Evolutionary conservation across 2,113 vertebrate genomes (phyloP).

Genomic region (Mixornis gularis): DNA sequence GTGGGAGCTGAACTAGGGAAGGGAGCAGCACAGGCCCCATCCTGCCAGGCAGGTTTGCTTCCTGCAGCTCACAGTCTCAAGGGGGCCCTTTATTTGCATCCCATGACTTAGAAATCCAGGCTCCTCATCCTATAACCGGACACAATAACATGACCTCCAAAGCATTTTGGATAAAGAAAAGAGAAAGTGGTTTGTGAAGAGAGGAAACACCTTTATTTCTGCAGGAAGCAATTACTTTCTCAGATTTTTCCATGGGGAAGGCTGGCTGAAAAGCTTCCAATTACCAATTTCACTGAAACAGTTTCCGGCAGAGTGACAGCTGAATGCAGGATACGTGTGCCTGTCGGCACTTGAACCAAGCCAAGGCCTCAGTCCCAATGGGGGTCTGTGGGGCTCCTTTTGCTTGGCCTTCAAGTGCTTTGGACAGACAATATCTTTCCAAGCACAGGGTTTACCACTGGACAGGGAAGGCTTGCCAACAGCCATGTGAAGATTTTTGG

Average conservation of each 20-base stretch:
- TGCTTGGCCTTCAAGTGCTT: neutral
- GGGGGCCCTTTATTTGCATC: conserved; percentile 4
- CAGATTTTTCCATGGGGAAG: conserved; percentile 45
- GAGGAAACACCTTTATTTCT: conserved; percentile 65
- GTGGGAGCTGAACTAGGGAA: neutral
- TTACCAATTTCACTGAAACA: conserved; percentile 28
- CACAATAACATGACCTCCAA: conserved; percentile 52
- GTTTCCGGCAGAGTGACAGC: conserved; percentile 4
- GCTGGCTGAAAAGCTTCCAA: conserved; percentile 48
- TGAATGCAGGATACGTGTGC: neutral
- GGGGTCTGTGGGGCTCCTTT: neutral
- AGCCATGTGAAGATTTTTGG: neutral
- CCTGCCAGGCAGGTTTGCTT: neutral
- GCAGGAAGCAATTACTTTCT: conserved; percentile 57
- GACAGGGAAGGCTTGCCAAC: neutral
- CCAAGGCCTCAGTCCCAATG: neutral
- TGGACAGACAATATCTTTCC: neutral
- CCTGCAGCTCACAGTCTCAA: neutral
- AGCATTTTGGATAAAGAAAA: conserved; percentile 52
- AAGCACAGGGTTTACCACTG: neutral
- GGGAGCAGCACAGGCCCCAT: neutral
- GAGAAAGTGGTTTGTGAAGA: conserved; percentile 38
- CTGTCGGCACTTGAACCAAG: neutral
- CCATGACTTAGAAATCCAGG: neutral
- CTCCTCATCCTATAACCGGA: conserved; percentile 36